Conservation (phyloP, 2,888 invertebrate species). For the Ichneumoninae sp. region DNA sequence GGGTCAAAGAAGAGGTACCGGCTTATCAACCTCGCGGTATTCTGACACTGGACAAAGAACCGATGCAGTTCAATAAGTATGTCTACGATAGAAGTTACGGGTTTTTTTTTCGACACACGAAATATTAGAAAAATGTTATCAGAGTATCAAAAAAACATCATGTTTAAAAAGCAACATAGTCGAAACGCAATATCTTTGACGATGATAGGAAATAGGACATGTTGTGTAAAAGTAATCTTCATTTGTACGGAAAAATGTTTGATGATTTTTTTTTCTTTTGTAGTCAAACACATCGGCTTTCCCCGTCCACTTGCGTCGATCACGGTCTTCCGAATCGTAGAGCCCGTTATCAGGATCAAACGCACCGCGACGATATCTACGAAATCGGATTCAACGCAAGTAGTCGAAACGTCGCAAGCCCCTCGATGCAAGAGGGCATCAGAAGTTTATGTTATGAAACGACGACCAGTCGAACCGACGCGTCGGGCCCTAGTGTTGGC, state of each 20-base stretch:
- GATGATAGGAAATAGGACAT: too few species aligned
- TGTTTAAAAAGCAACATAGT: background rate
- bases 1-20: constrained; percentile 82
- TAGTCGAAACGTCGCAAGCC: constrained; percentile 44
- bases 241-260: background rate
- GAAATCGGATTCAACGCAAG: constrained; percentile 38
- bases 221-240: background rate
- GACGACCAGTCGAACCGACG: constrained; percentile 48
- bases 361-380: constrained; percentile 41
- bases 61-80: constrained; percentile 1
- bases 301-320: constrained; percentile 29
- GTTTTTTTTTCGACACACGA: background rate
- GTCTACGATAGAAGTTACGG: background rate
- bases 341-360: constrained; percentile 39
- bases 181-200: too few species aligned
- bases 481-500: background rate
- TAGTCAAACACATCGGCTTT: constrained; percentile 20
- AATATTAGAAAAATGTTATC: background rate
- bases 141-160: background rate
- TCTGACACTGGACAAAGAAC: constrained; percentile 4
- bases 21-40: constrained; percentile 20
- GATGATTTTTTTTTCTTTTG: background rate
- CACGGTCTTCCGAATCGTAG: constrained; percentile 37
- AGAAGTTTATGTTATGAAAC: constrained; percentile 58
- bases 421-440: constrained; percentile 52